Evolutionary conservation across 2,113 vertebrate genomes (phyloP).

Genomic region (Fulmarus glacialis): DNA sequence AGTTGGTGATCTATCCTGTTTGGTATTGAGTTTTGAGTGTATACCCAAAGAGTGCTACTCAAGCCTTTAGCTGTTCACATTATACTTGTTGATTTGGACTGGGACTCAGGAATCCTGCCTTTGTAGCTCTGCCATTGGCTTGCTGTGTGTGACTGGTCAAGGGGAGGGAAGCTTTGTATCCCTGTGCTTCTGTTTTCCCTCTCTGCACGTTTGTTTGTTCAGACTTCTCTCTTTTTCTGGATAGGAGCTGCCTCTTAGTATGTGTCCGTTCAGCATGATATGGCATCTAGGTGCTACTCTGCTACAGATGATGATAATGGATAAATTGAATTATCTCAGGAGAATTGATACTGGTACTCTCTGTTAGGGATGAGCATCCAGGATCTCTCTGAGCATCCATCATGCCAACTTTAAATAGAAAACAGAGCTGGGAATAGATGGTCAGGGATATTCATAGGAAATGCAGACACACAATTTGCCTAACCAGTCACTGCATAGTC

Average conservation of each 20-base stretch:
- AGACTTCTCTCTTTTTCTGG: background rate
- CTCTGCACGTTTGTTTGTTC: background rate
- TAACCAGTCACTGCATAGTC: conserved; percentile 6
- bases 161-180: background rate
- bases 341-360: conserved; percentile 34
- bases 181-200: background rate
- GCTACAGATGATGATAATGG: conserved; percentile 5
- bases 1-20: background rate
- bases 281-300: background rate
- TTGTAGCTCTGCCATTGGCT: background rate
- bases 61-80: background rate
- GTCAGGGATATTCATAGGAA: background rate
- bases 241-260: background rate
- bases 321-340: conserved; percentile 26
- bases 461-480: conserved; percentile 31
- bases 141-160: background rate
- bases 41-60: background rate
- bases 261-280: background rate
- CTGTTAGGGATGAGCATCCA: conserved; percentile 26
- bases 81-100: background rate
- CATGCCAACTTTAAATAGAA: conserved; percentile 38
- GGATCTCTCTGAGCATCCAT: conserved; percentile 10
- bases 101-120: background rate
- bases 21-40: background rate
- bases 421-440: background rate